These are phyloP conservation scores for Heliconius ethilla DNA, from an alignment of 2,888 invertebrate species.

Conservation along the genomic window DNA sequence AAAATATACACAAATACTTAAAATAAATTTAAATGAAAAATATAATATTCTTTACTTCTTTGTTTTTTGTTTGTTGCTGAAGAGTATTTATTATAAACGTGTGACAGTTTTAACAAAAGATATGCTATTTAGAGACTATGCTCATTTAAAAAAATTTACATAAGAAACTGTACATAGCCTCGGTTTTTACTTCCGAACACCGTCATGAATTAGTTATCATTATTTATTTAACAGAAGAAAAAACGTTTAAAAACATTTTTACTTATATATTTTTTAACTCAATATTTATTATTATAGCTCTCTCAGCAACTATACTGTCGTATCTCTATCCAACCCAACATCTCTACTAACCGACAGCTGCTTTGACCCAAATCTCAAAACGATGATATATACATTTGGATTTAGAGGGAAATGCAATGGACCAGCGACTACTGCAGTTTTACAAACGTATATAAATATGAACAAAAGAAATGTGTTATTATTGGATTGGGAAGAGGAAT, in stretches of 20 bases:
- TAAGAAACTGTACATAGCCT: constrained; percentile 3
- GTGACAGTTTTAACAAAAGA: constrained; percentile 11
- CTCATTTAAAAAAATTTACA: constrained; percentile 3
- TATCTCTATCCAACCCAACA: constrained; percentile 56
- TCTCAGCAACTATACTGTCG: constrained; percentile 55
- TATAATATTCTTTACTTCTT: no score
- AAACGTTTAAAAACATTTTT: not conserved
- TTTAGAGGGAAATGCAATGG: constrained; percentile 65
- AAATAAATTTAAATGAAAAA: no score
- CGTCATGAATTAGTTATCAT: not conserved
- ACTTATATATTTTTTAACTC: not conserved
- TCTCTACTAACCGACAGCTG: constrained; percentile 51
- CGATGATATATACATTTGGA: constrained; percentile 72
- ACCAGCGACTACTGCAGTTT: constrained; percentile 68
- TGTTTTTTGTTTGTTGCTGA: not conserved
- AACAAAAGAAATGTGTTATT: constrained; percentile 71
- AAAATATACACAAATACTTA: no score
- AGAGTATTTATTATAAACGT: not conserved
- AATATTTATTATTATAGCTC: constrained; percentile 53
- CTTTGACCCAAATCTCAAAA: constrained; percentile 60
- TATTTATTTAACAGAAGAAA: not conserved
- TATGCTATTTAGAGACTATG: not conserved
- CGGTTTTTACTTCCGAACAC: constrained; percentile 6
- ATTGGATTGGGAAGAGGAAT: constrained; percentile 75
- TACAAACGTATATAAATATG: constrained; percentile 63